Evolutionary conservation across 1,140 invertebrate species (phyloP).

Genomic region (Leptinotarsa texana): DNA sequence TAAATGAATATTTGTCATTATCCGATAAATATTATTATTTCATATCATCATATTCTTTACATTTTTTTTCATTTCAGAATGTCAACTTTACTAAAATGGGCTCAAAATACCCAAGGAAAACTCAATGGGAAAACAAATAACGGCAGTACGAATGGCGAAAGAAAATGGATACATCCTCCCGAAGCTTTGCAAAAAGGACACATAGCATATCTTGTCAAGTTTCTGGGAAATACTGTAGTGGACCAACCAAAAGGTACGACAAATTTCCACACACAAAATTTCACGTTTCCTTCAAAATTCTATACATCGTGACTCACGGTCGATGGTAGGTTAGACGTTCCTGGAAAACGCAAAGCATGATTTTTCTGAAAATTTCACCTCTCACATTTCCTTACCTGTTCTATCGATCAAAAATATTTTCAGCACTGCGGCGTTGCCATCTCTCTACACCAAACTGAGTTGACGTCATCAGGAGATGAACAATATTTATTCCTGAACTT

Average conservation of each 20-base stretch:
- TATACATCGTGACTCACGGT: no score
- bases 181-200: conserved; percentile 92
- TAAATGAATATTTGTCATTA: neutral
- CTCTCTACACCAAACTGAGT: no score
- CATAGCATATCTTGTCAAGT: conserved; percentile 97
- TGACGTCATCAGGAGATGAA: no score
- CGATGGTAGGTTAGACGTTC: no score
- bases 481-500: no score
- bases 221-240: conserved; percentile 90
- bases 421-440: no score
- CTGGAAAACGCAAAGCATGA: no score
- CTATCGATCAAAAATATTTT: no score
- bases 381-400: no score
- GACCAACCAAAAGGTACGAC: conserved; percentile 86
- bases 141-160: conserved; percentile 54
- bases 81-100: conserved; percentile 55
- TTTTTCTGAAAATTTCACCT: no score
- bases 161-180: conserved; percentile 92
- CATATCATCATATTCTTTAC: neutral
- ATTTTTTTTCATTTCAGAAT: conserved; percentile 40
- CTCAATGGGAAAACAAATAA: conserved; percentile 49
- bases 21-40: neutral
- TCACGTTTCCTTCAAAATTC: no score
- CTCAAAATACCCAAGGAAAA: conserved; percentile 56
- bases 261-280: no score